Conservation (phyloP, 2,888 invertebrate species). For the Clivina fossor region DNA sequence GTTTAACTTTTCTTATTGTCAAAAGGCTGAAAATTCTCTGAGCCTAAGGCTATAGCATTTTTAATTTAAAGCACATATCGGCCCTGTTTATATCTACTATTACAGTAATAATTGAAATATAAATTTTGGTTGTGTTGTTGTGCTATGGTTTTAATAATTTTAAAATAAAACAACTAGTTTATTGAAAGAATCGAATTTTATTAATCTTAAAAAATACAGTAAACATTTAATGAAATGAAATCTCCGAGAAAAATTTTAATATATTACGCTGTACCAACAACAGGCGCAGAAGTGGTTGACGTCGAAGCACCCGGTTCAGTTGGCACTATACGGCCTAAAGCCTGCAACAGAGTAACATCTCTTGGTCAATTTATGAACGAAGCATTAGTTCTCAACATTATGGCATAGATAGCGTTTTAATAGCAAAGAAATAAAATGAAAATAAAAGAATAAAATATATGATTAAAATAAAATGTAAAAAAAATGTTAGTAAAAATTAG, state of each 20-base stretch:
- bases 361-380: too few species aligned
- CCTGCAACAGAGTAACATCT: slow-evolving; percentile 19
- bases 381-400: too few species aligned
- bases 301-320: slow-evolving; percentile 15
- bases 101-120: too few species aligned
- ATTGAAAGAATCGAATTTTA: slow-evolving; percentile 13
- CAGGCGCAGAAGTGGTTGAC: neutral
- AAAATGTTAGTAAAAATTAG: neutral
- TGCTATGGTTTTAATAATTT: too few species aligned
- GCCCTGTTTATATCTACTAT: too few species aligned
- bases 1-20: too few species aligned
- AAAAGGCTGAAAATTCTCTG: too few species aligned
- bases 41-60: too few species aligned
- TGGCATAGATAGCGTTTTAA: neutral
- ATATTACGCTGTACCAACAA: slow-evolving; percentile 2
- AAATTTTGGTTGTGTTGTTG: too few species aligned
- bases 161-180: neutral
- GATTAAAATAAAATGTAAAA: neutral
- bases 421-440: neutral
- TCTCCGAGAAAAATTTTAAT: slow-evolving; percentile 11
- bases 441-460: neutral
- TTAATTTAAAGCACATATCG: too few species aligned
- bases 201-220: slow-evolving; percentile 21
- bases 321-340: slow-evolving; percentile 16
- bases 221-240: slow-evolving; percentile 16